These are phyloP conservation scores for Baccha elongata DNA, from an alignment of 2,888 invertebrate species.

Conservation along the genomic window DNA sequence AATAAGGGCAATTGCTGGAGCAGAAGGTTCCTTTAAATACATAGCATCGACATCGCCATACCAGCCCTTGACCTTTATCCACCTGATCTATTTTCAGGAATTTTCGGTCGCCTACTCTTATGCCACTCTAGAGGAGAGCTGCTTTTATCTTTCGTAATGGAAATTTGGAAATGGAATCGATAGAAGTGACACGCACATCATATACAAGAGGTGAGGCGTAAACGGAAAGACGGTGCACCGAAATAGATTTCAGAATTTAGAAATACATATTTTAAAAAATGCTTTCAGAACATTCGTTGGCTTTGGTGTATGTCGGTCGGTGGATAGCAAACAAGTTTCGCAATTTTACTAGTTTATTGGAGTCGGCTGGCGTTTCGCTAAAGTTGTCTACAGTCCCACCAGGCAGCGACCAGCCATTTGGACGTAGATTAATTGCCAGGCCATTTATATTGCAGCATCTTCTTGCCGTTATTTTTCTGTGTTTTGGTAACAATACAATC, in stretches of 20 bases:
- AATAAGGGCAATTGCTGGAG: constrained; percentile 64
- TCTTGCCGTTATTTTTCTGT: constrained; percentile 40
- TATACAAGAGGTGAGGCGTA: too few relatives aligned
- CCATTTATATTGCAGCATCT: constrained; percentile 65
- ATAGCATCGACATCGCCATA: background rate
- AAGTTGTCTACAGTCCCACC: constrained; percentile 38
- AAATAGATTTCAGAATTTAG: constrained; percentile 65
- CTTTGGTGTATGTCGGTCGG: background rate
- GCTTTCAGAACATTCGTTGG: constrained; percentile 18
- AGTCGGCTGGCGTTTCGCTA: constrained; percentile 46
- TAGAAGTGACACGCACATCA: constrained; percentile 52
- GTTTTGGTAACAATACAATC: constrained; percentile 52
- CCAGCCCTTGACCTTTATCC: constrained; percentile 71
- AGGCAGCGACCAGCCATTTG: constrained; percentile 35
- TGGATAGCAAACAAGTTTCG: constrained; percentile 63
- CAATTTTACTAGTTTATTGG: constrained; percentile 63
- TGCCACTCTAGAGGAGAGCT: background rate
- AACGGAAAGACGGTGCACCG: constrained; percentile 20
- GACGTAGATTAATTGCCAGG: constrained; percentile 61
- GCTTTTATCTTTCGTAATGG: constrained; percentile 50
- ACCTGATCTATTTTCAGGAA: constrained; percentile 58
- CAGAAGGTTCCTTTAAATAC: constrained; percentile 42
- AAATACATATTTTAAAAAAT: constrained; percentile 24
- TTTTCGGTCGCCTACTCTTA: constrained; percentile 33
- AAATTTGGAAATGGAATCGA: constrained; percentile 62